Base-by-base conservation (phyloP, 2,797 vertebrate genomes). In the Oryzias sinensis region DNA sequence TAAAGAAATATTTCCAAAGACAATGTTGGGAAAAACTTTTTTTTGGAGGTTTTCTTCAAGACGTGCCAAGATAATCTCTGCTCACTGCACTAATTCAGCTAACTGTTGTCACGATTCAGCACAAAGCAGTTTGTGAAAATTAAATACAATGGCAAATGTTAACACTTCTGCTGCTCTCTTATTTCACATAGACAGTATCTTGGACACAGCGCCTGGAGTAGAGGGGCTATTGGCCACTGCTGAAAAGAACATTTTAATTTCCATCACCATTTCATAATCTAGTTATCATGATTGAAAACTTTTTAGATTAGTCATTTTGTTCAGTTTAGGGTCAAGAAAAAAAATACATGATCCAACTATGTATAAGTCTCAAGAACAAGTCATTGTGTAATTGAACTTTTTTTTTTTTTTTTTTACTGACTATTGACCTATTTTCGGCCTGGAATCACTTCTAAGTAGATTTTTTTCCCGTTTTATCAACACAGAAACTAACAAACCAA, bases 141-240 rank as follows among this genome's bases (percentile, higher is more conserved):
- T 65, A 57, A 72, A 37, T 77, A 43, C 67, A 63, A 74, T 55
- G 53, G 67, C 33, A 68, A 49, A 62, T 53, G 68, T 70, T 81
- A 76, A 82, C 68, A 71, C 56, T 80, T 83, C 65, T 71, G 68
- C 66, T 63, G 57, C 65, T 74, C 62, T 62, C 70, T 83, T 76
- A 79, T 70, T 76, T 65, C 45, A 56, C 37, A 49, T 46, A 47
- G 79, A 80, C 64, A 78, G 73, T 17, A 68, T 62, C 75, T 72
- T 78, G 79, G 76, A 70, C 68, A 57, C 15, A 18, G 54, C 45
- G 18, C 50, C 33, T 48, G 51, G 9, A 7, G 63, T 47, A 29
- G 37, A 43, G 13, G 47, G 48, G 68, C 59, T 83, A 66, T 68
- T 74, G 68, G 64, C 45, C 15, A 33, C 41, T 46, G 25, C 22